Percentiles rank a stretch among this genome's conserved stretches.
Conservation (phyloP, 2,113 vertebrate genomes). For the Anhinga rufa region DNA sequence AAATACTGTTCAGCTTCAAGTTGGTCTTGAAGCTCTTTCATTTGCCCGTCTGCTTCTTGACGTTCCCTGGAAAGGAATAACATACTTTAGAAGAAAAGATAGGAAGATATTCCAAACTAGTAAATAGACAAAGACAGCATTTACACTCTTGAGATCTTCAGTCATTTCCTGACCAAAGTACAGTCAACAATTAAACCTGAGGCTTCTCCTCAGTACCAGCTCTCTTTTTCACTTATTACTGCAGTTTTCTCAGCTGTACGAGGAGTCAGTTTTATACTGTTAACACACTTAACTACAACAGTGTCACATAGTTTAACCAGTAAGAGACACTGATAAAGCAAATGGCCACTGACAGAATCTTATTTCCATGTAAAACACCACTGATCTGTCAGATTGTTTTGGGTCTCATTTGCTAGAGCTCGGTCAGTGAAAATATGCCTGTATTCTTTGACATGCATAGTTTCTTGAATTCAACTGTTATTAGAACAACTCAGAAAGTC, state of each 20-base stretch:
- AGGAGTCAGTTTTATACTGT: not conserved
- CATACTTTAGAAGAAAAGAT: not conserved
- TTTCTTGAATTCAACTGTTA: not conserved
- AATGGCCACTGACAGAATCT: not conserved
- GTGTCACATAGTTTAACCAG: not conserved
- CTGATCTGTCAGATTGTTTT: not conserved
- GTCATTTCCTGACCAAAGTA: not conserved
- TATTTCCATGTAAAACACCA: not conserved
- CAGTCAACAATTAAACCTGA: not conserved
- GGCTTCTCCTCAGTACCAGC: not conserved
- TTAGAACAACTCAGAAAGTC: not conserved
- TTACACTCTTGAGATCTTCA: not conserved
- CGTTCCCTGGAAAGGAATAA: constrained; percentile 82
- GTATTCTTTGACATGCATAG: not conserved
- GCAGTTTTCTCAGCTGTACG: not conserved
- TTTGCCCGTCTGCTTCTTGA: constrained; percentile 95
- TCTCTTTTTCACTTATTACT: not conserved
- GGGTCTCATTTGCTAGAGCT: not conserved
- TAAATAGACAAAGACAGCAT: not conserved
- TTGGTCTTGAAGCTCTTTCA: constrained; percentile 98
- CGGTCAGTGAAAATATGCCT: not conserved
- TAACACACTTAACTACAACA: not conserved
- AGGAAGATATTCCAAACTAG: not conserved
- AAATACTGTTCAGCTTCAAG: constrained; percentile 98
- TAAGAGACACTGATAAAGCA: not conserved